phyloP scores from a whole-genome alignment of 2,797 vertebrate species.

The Fringilla coelebs region DNA sequence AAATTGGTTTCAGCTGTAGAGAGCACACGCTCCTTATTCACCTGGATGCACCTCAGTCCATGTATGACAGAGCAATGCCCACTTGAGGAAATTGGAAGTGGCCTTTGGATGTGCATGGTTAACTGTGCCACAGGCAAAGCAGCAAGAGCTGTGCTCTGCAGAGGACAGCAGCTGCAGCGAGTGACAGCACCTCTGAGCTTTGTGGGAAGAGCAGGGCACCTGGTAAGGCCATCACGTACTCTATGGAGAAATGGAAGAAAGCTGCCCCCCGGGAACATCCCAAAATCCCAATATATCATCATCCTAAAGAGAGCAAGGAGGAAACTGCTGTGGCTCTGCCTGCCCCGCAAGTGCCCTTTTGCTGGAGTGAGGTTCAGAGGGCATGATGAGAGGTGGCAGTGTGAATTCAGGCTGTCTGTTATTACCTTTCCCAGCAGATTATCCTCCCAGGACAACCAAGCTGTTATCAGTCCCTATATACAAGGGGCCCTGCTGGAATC shows the following conservation, averaged over 20 bases:
- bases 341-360: neutral
- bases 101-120: neutral
- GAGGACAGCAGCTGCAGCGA: neutral
- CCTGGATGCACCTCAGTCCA: neutral
- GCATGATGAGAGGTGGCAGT: rapidly evolving
- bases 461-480: neutral
- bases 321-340: neutral
- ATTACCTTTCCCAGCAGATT: neutral
- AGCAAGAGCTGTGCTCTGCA: neutral
- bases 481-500: neutral
- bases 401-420: neutral
- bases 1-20: neutral
- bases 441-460: neutral
- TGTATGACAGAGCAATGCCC: neutral
- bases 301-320: neutral
- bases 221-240: neutral
- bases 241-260: neutral
- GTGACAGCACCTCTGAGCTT: rapidly evolving
- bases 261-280: neutral
- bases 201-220: neutral
- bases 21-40: neutral
- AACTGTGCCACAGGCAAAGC: neutral
- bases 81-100: neutral
- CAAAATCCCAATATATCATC: neutral
- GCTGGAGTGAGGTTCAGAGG: neutral